Percentiles rank a stretch among this genome's conserved stretches.
These are phyloP conservation scores for Galeruca laticollis DNA, from an alignment of 2,888 invertebrate genomes.

Conservation along the genomic window DNA sequence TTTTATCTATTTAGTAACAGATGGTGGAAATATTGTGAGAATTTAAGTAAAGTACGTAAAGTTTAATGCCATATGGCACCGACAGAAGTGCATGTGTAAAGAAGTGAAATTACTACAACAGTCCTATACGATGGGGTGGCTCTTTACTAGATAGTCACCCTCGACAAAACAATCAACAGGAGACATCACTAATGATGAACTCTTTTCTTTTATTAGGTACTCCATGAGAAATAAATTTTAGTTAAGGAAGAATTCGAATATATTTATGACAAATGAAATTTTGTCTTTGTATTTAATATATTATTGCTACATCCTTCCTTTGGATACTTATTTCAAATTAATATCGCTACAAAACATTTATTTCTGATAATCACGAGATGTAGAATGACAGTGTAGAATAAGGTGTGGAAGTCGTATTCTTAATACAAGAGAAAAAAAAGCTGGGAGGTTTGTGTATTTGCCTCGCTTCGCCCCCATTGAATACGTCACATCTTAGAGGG, in stretches of 20 bases:
- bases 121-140: slow-evolving; percentile 38
- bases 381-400: slow-evolving; percentile 52
- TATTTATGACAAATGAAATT: neutral
- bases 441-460: slow-evolving; percentile 48
- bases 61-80: slow-evolving; percentile 63
- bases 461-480: slow-evolving; percentile 54
- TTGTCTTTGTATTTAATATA: neutral
- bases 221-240: slow-evolving; percentile 26
- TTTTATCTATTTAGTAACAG: slow-evolving; percentile 54
- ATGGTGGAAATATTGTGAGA: slow-evolving; percentile 65
- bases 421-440: slow-evolving; percentile 46
- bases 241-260: neutral
- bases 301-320: neutral
- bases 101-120: slow-evolving; percentile 43
- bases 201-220: slow-evolving; percentile 44
- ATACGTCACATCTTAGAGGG: slow-evolving; percentile 59
- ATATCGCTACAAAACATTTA: neutral
- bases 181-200: slow-evolving; percentile 29
- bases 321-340: too few relatives aligned
- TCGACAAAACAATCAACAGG: slow-evolving; percentile 24
- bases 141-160: slow-evolving; percentile 44
- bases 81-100: slow-evolving; percentile 28
- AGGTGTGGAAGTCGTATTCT: slow-evolving; percentile 54
- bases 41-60: slow-evolving; percentile 60
- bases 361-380: slow-evolving; percentile 52